Base-by-base conservation (phyloP, 2,888 invertebrate species). In the Lithodes maja region DNA sequence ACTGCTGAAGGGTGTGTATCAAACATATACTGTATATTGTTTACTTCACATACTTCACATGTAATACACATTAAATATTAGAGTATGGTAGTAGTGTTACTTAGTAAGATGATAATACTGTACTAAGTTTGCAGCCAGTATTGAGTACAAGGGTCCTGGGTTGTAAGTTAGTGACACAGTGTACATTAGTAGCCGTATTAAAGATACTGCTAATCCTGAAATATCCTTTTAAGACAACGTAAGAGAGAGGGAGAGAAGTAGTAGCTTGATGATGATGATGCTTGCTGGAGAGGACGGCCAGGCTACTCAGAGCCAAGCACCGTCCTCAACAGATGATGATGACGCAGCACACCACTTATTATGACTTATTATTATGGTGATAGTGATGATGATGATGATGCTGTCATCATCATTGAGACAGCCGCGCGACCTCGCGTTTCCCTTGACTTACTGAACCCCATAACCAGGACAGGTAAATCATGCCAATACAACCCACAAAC, bases 141-240 rank as follows among this genome's bases (percentile, higher is more conserved):
- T 17, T 54, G 81, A 74, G 15, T 81, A 80, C 54, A 50, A 69
- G 81, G 75, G 71, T 9, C n/a, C 71, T 81, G 53, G 74, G 12
- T n/a, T n/a, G n/a, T n/a, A n/a, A n/a, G n/a, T n/a, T n/a, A 33
- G 54, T 81, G 81, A 74, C 52, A 80, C 50, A 55, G 33, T 15
- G 74, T 81, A 33, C 55, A 71, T 86, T 86, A 86, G 86, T 86
- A 86, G 86, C 86, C 81, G 49, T 81, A 17, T 74, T 86, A 81
- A 81, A 81, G 75, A 86, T 86, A 81, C 86, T 86, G 81, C 81
- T 86, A 81, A 86, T 86, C 61, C 49, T 74, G 71, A 86, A 86
- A 86, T 81, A 81, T 86, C 86, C 80, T 86, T 86, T 86, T 86
- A 86, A 86, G 86, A 86, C 86, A 86, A 86, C 86, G 86, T 86